These are phyloP conservation scores for Takifugu ocellatus DNA, from an alignment of 2,797 vertebrate genomes.

Conservation along the genomic window DNA sequence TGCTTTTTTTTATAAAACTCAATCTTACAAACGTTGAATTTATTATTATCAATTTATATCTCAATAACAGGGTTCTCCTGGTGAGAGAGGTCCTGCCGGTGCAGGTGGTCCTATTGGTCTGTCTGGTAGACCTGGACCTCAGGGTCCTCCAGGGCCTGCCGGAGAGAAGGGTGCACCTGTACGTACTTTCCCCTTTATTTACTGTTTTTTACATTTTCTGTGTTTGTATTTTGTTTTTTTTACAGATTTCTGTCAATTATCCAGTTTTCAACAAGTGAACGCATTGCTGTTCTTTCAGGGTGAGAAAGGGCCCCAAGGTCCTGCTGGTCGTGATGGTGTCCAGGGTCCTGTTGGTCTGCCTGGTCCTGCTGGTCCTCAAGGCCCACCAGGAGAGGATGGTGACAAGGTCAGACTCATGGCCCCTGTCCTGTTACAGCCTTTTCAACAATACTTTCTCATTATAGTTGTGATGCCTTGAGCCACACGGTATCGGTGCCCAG, in stretches of 20 bases:
- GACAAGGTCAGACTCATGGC: slow-evolving; percentile 84
- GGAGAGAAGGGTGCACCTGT: slow-evolving; percentile 97
- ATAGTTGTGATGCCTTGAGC: slow-evolving; percentile 2
- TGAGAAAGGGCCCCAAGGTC: slow-evolving; percentile 95
- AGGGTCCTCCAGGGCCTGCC: slow-evolving; percentile 93
- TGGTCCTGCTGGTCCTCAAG: slow-evolving; percentile 92
- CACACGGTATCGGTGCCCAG: background rate
- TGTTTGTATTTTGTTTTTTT: background rate
- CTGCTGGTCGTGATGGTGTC: slow-evolving; percentile 93
- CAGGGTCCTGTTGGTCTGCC: slow-evolving; percentile 97
- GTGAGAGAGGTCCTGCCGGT: slow-evolving; percentile 91
- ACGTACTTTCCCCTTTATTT: slow-evolving; percentile 55
- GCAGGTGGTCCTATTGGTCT: slow-evolving; percentile 91
- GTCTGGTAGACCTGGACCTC: slow-evolving; percentile 91
- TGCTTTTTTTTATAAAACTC: too few relatives aligned
- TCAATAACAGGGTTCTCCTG: slow-evolving; percentile 86
- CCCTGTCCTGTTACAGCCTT: too few relatives aligned
- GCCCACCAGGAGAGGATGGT: slow-evolving; percentile 96
- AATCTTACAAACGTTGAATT: background rate
- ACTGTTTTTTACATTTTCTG: background rate
- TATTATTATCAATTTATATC: slow-evolving; percentile 5
- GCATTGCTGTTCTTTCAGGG: slow-evolving; percentile 73
- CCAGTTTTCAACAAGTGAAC: slow-evolving; percentile 5
- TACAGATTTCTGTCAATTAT: background rate
- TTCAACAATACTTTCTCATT: too few relatives aligned